These are phyloP conservation scores for Ooceraea biroi DNA, from an alignment of 1,140 invertebrate genomes.

Conservation along the genomic window DNA sequence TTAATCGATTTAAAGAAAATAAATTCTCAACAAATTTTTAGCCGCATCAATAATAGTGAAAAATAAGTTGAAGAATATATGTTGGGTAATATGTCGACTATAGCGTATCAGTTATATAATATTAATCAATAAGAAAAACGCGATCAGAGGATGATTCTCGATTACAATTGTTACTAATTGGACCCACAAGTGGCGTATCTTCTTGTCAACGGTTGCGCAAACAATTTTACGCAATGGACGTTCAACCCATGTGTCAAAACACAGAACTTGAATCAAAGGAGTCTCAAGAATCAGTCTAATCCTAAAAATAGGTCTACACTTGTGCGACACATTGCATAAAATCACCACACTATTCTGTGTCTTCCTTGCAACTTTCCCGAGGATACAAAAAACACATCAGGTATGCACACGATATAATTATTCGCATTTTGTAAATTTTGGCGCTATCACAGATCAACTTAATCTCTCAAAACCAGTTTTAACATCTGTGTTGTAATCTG, in stretches of 20 bases:
- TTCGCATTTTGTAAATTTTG: neutral
- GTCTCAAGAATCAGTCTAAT: neutral
- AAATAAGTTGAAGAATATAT: neutral
- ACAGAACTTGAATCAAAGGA: conserved; percentile 43
- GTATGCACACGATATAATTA: too few relatives aligned
- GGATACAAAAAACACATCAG: neutral
- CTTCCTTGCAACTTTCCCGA: neutral
- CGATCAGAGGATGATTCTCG: neutral
- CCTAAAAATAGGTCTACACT: conserved; percentile 10
- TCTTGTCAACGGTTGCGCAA: neutral
- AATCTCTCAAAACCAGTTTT: conserved; percentile 2
- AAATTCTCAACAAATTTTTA: neutral
- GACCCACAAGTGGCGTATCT: conserved; percentile 43
- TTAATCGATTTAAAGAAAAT: neutral
- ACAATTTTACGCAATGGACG: conserved; percentile 57
- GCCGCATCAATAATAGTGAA: neutral
- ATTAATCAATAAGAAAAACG: neutral
- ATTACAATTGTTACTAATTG: conserved; percentile 23
- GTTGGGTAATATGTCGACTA: neutral
- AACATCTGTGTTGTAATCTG: neutral
- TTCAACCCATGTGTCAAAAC: conserved; percentile 51
- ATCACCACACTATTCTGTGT: neutral
- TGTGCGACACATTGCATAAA: neutral
- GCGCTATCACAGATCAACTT: conserved; percentile 1
- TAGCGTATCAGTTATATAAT: too few relatives aligned